phyloP scores from a whole-genome alignment of 2,113 vertebrate genomes.

The Chroicocephalus ridibundus region DNA sequence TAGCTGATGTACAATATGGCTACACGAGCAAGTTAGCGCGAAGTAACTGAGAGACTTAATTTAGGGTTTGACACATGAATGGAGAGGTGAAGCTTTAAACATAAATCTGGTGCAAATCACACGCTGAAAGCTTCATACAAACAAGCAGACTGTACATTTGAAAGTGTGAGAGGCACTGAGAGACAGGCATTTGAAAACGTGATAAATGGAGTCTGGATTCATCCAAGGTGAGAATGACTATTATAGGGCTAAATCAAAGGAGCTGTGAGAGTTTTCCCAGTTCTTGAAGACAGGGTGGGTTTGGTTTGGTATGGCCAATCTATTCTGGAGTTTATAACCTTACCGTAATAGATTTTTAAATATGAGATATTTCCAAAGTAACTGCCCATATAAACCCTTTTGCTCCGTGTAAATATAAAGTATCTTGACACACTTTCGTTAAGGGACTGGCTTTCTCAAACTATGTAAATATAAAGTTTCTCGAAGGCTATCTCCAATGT shows the following conservation, averaged over 20 bases:
- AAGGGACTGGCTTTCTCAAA: not conserved
- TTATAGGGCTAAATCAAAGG: constrained; percentile 5
- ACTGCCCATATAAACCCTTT: not conserved
- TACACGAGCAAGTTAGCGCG: not conserved
- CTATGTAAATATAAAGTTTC: not conserved
- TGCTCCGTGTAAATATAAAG: not conserved
- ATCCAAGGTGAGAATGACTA: constrained; percentile 43
- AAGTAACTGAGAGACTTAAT: constrained; percentile 29
- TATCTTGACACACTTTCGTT: not conserved
- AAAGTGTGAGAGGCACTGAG: constrained; percentile 64
- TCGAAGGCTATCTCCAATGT: not conserved
- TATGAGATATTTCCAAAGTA: not conserved
- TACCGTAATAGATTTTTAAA: not conserved
- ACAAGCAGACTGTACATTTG: constrained; percentile 69
- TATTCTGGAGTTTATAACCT: not conserved
- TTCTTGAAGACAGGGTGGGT: not conserved
- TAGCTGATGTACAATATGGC: not conserved
- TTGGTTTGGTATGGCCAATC: not conserved
- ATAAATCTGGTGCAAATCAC: constrained; percentile 68
- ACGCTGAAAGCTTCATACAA: constrained; percentile 49
- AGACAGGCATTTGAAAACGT: constrained; percentile 62
- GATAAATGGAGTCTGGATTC: constrained; percentile 44
- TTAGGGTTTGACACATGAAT: constrained; percentile 48
- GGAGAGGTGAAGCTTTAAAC: constrained; percentile 59
- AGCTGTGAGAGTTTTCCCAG: not conserved